Percentiles rank a stretch among this genome's conserved stretches.
phyloP scores from a whole-genome alignment of 2,797 vertebrate species.

The Chaetophractus vellerosus region DNA sequence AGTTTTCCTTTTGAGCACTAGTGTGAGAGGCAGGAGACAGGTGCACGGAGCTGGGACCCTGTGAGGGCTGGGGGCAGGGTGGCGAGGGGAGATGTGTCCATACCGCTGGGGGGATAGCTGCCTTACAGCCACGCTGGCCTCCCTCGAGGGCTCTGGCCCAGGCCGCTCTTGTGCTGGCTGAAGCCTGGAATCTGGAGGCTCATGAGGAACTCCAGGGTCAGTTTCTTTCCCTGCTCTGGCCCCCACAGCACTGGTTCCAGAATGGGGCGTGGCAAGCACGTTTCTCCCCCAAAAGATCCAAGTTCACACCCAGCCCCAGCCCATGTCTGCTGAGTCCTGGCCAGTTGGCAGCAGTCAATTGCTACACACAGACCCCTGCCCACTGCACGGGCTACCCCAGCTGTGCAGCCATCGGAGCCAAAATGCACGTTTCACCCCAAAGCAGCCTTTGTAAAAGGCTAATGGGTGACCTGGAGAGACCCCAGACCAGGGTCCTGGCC shows the following conservation, averaged over 20 bases:
- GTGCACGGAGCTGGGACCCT: neutral
- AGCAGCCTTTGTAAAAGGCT: too few species aligned
- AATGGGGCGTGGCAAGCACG: neutral
- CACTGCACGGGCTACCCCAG: neutral
- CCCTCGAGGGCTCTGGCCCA: neutral
- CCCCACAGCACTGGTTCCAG: neutral
- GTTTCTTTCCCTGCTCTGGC: neutral
- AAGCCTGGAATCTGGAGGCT: neutral
- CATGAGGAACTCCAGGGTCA: neutral
- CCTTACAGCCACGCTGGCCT: too few species aligned
- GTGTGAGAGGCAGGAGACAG: neutral
- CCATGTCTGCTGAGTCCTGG: too few species aligned
- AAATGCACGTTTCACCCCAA: too few species aligned
- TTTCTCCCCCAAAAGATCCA: neutral
- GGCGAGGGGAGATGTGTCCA: too few species aligned
- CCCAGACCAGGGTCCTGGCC: neutral
- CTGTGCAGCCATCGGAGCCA: too few species aligned
- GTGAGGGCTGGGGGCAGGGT: neutral
- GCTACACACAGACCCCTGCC: neutral
- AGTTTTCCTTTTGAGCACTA: neutral
- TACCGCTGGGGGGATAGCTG: too few species aligned
- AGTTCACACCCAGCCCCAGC: neutral
- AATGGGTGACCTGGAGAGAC: too few species aligned
- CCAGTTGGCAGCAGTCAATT: too few species aligned
- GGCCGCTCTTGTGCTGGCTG: too few species aligned